Base-by-base conservation (phyloP, 2,797 vertebrate genomes). In the Pangasius mekongensis region DNA sequence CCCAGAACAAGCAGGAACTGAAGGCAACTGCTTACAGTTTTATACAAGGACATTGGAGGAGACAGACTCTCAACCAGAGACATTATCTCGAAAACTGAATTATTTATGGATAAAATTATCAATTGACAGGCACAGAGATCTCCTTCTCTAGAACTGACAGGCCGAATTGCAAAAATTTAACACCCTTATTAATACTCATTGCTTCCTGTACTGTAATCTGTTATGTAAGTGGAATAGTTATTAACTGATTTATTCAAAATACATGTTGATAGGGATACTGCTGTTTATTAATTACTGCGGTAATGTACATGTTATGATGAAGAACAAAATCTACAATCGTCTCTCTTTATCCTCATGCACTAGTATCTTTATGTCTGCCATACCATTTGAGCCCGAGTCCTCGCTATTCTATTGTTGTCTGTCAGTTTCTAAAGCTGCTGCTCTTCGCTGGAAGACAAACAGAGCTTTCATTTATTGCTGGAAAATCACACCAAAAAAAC, bases 391-490 rank as follows among this genome's bases (percentile, higher is more conserved):
- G 39, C 16, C 56, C 9, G 24, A 83, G 27, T 18, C 22, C 33
- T 71, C 85, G 49, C 39, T 10, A 49, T 33, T 78, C 39, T 56
- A 58, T 60, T 88, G 54, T 58, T 77, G n/a, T 30, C 47, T 82
- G 22, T 10, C 60, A 39, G 4, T 56, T 58, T 52, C 8, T 83
- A 74, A 77, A 47, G 47, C 83, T 58, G 39, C 27, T 47, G 24
- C 66, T 90, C 62, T 81, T 87, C 62, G 83, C 66, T 18, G 60
- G 66, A 86, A 73, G 73, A 86, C 74, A 87, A 89, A 76, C 36
- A 80, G 22, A 82, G 85, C 76, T 90, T 85, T 74, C 4, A 87
- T 90, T 87, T 87, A n/a, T 67, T 76, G 80, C 83, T 16, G 54
- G 27, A 39, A 64, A 69, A 74, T 77, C 36, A 86, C 9, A 87